phyloP scores from a whole-genome alignment of 2,797 vertebrate genomes.

The Morus bassanus region DNA sequence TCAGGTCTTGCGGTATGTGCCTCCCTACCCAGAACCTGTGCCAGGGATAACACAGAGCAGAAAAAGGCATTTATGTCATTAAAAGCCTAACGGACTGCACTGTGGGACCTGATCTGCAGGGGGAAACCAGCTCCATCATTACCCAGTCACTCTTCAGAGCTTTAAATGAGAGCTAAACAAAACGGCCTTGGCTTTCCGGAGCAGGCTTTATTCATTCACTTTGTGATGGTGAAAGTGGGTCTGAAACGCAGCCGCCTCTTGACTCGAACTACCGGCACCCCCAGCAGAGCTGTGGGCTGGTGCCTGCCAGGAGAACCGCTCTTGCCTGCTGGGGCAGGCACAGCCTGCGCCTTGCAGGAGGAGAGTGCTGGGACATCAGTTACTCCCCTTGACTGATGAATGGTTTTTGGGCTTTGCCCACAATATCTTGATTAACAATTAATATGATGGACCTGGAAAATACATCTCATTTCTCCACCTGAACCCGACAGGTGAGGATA shows the following conservation, averaged over 20 bases:
- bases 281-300: not conserved
- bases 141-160: conserved; percentile 19
- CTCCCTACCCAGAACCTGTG: not conserved
- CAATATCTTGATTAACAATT: conserved; percentile 18
- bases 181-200: not conserved
- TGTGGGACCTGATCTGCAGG: not conserved
- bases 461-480: not conserved
- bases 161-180: conserved; percentile 19
- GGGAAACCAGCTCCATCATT: conserved; percentile 31
- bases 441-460: not conserved
- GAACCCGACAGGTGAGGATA: not conserved
- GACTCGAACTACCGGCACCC: rapidly evolving
- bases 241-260: not conserved
- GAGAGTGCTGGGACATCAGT: not conserved
- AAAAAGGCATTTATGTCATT: not conserved
- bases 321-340: not conserved
- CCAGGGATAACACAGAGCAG: not conserved
- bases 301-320: not conserved
- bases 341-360: not conserved
- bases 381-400: not conserved
- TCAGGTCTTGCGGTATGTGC: not conserved
- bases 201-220: conserved; percentile 3
- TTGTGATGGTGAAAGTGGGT: not conserved
- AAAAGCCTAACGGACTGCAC: not conserved
- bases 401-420: not conserved